Evolutionary conservation across 2,113 vertebrate species (phyloP).

Genomic region (Grammomys dolichurus): DNA sequence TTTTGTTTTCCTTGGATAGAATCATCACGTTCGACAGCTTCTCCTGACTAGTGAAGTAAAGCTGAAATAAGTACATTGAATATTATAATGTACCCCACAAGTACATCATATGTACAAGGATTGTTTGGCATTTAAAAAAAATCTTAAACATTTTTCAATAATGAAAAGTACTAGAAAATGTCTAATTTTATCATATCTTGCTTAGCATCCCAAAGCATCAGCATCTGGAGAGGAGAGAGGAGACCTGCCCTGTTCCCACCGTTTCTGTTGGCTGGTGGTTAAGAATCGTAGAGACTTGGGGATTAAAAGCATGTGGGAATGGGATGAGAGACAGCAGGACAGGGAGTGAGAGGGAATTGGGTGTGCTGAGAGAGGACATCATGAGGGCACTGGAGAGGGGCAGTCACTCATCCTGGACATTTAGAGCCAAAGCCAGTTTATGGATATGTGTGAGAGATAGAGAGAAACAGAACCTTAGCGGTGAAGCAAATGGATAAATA

Average conservation of each 20-base stretch:
- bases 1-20: too few relatives aligned
- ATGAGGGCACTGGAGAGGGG: neutral
- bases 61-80: too few relatives aligned
- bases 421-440: too few relatives aligned
- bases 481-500: neutral
- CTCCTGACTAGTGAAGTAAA: too few relatives aligned
- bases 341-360: neutral
- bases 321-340: too few relatives aligned
- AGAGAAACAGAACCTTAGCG: neutral
- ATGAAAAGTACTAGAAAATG: neutral
- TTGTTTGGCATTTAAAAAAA: neutral
- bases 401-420: neutral
- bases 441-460: too few relatives aligned
- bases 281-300: neutral
- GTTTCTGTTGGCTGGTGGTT: neutral
- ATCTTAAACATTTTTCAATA: neutral
- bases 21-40: too few relatives aligned
- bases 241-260: too few relatives aligned
- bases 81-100: neutral
- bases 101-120: neutral
- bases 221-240: neutral
- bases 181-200: neutral
- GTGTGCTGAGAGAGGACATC: neutral
- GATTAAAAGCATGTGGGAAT: too few relatives aligned
- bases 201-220: accelerated